Percentiles rank a stretch among this genome's conserved stretches.
phyloP scores from a whole-genome alignment of 2,888 invertebrate species.

The Trilocha varians region DNA sequence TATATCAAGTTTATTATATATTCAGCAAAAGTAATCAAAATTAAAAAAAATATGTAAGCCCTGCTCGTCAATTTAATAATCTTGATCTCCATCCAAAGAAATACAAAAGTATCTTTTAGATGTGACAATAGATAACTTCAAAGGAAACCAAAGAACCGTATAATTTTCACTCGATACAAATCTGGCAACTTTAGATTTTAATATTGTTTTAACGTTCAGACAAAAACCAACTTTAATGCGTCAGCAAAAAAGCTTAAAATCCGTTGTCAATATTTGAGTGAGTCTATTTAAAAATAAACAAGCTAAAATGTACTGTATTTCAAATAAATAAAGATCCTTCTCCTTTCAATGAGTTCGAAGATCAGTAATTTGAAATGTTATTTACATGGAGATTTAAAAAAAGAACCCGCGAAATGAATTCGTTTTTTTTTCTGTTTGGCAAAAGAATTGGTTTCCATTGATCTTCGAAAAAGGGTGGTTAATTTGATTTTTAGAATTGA shows the following conservation, averaged over 20 bases:
- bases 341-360: conserved; percentile 1
- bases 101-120: conserved; percentile 52
- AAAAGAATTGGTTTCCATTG: conserved; percentile 24
- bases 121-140: conserved; percentile 60
- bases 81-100: no score
- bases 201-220: conserved; percentile 16
- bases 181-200: conserved; percentile 33
- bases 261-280: background rate
- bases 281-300: background rate
- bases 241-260: background rate
- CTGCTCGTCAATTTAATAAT: conserved; percentile 12
- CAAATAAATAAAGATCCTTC: conserved; percentile 13
- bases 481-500: conserved; percentile 11
- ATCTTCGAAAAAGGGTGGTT: conserved; percentile 20
- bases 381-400: conserved; percentile 53
- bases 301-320: conserved; percentile 3
- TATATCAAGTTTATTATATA: no score
- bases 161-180: conserved; percentile 58
- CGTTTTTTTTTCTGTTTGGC: conserved; percentile 33
- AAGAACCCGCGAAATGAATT: conserved; percentile 54
- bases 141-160: conserved; percentile 33
- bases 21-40: no score
- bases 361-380: conserved; percentile 32
- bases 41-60: conserved; percentile 4
- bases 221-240: conserved; percentile 3